Percentiles rank a stretch among this genome's conserved stretches.
These are phyloP conservation scores for Cantharis rustica DNA, from an alignment of 2,888 invertebrate genomes.

Conservation along the genomic window DNA sequence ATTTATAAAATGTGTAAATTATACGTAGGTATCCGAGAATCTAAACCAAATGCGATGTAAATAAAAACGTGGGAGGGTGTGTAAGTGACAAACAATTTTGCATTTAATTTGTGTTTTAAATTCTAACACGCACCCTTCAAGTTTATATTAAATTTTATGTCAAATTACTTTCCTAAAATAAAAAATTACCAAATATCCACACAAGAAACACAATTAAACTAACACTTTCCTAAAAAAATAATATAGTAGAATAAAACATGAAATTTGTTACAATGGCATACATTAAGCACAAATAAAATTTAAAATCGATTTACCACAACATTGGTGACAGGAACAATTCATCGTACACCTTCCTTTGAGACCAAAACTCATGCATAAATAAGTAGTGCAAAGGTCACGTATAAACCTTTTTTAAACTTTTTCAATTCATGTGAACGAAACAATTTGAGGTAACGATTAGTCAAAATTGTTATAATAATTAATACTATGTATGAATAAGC, in stretches of 20 bases:
- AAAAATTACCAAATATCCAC: background rate
- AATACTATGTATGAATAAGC: background rate
- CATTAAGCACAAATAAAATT: slow-evolving; percentile 9
- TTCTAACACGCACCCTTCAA: background rate
- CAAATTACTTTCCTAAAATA: background rate
- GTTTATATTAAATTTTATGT: background rate
- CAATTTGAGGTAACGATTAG: background rate
- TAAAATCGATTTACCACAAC: slow-evolving; percentile 15
- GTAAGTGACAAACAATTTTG: background rate
- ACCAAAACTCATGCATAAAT: slow-evolving; percentile 17
- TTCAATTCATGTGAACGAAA: background rate
- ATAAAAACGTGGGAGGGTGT: background rate
- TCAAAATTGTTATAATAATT: background rate
- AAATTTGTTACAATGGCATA: background rate
- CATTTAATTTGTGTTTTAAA: background rate
- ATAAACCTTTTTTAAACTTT: background rate
- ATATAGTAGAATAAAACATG: background rate
- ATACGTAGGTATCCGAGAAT: background rate
- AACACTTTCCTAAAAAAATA: background rate
- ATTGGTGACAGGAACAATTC: slow-evolving; percentile 16
- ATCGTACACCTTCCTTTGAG: slow-evolving; percentile 11
- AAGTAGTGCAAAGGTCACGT: background rate
- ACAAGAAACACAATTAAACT: background rate
- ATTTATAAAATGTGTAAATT: background rate
- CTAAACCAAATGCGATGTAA: background rate